Evolutionary conservation across 2,888 invertebrate species (phyloP).

Genomic region (Clistopyga incitator): DNA sequence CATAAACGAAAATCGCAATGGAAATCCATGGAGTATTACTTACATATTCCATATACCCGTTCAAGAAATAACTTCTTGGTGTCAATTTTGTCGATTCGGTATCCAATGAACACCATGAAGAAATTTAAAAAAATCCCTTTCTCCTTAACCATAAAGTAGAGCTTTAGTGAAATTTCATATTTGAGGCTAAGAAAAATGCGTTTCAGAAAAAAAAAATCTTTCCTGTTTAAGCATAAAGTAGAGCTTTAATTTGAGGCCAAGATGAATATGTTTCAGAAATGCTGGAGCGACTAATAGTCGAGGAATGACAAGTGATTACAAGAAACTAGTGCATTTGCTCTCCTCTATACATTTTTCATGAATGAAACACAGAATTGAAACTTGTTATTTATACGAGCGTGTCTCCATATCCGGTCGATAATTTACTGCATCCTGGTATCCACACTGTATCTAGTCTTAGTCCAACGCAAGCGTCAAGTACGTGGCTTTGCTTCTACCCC

Average conservation of each 20-base stretch:
- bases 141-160: too few relatives aligned
- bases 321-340: not conserved
- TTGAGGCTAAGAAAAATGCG: not conserved
- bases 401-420: conserved; percentile 45
- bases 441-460: conserved; percentile 43
- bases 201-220: not conserved
- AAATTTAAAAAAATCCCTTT: too few relatives aligned
- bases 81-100: too few relatives aligned
- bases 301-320: not conserved
- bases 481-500: conserved; percentile 18
- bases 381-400: not conserved
- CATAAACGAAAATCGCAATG: too few relatives aligned
- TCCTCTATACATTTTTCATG: not conserved
- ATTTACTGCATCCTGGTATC: conserved; percentile 37
- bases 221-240: too few relatives aligned
- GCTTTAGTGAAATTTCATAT: not conserved
- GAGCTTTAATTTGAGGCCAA: not conserved
- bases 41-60: too few relatives aligned
- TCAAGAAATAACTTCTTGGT: too few relatives aligned
- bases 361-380: not conserved
- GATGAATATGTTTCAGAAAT: not conserved
- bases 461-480: conserved; percentile 15
- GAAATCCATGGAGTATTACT: too few relatives aligned
- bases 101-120: too few relatives aligned
- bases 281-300: not conserved